Percentiles rank a stretch among this genome's conserved stretches.
phyloP scores from a whole-genome alignment of 2,888 invertebrate genomes.

The Euplexia lucipara region DNA sequence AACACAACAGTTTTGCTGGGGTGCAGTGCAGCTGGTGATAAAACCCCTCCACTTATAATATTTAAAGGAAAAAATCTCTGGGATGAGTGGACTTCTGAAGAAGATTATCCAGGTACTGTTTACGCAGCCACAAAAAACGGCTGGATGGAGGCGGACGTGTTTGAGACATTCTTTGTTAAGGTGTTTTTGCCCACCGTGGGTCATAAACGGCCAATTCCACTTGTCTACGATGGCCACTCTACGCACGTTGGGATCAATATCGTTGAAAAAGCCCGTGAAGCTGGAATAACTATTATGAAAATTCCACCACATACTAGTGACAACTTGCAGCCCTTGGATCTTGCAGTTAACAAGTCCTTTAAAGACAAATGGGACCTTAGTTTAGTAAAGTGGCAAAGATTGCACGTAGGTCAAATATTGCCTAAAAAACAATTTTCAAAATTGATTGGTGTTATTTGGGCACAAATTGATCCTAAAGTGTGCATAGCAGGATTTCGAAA shows the following conservation, averaged over 20 bases:
- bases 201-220: conserved; percentile 5
- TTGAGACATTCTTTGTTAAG: not conserved
- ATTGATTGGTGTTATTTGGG: no score
- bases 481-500: no score
- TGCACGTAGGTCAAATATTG: no score
- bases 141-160: conserved; percentile 8
- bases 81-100: conserved; percentile 3
- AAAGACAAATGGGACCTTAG: no score
- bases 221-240: not conserved
- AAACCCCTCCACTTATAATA: conserved; percentile 1
- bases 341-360: no score
- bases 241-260: not conserved
- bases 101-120: conserved; percentile 1
- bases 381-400: no score
- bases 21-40: conserved; percentile 8
- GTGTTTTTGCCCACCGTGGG: not conserved
- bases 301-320: no score
- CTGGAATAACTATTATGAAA: no score
- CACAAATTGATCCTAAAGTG: no score
- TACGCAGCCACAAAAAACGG: conserved; percentile 3
- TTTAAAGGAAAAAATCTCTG: conserved; percentile 4
- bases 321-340: no score
- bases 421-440: no score
- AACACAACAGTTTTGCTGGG: no score
- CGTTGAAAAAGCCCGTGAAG: not conserved